Evolutionary conservation across 2,113 vertebrate genomes (phyloP).

Genomic region (Poeciliopsis retropinna): DNA sequence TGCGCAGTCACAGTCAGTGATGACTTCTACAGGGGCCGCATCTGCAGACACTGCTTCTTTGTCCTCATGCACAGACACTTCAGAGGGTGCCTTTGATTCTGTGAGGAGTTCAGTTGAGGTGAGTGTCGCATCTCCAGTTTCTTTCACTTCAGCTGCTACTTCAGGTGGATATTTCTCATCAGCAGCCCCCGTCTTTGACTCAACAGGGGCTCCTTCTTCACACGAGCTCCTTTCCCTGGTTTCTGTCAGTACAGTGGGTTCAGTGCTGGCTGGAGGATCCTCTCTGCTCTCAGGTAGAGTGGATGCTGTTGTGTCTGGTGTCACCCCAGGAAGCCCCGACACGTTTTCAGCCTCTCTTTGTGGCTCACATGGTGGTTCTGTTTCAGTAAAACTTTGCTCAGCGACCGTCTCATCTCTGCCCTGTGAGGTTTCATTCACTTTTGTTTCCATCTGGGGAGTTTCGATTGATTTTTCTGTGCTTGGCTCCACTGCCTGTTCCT

Average conservation of each 20-base stretch:
- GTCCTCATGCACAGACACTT: slow-evolving; percentile 4
- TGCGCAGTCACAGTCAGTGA: slow-evolving; percentile 36
- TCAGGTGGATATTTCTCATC: slow-evolving; percentile 14
- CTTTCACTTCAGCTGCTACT: slow-evolving; percentile 23
- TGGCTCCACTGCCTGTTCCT: slow-evolving; percentile 17
- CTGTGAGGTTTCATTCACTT: slow-evolving; percentile 27
- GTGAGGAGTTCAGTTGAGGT: slow-evolving; percentile 3
- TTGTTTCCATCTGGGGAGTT: slow-evolving; percentile 13
- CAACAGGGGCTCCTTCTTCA: slow-evolving; percentile 10
- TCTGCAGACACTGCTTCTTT: slow-evolving; percentile 18
- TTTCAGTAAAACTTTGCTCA: slow-evolving; percentile 8
- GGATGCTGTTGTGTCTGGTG: not conserved
- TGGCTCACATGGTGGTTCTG: not conserved
- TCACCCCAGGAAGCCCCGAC: not conserved
- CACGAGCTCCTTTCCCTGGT: not conserved
- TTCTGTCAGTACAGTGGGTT: slow-evolving; percentile 22
- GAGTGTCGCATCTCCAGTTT: slow-evolving; percentile 11
- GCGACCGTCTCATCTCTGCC: slow-evolving; percentile 13
- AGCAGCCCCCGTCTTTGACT: slow-evolving; percentile 10
- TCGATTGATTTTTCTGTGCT: slow-evolving; percentile 18
- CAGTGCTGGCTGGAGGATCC: not conserved
- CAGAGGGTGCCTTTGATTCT: slow-evolving; percentile 20
- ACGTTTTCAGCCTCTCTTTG: slow-evolving; percentile 10
- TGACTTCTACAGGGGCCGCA: slow-evolving; percentile 27
- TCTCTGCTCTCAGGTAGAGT: not conserved